Conservation (phyloP, 2,113 vertebrate genomes). For the Otocyon megalotis region DNA sequence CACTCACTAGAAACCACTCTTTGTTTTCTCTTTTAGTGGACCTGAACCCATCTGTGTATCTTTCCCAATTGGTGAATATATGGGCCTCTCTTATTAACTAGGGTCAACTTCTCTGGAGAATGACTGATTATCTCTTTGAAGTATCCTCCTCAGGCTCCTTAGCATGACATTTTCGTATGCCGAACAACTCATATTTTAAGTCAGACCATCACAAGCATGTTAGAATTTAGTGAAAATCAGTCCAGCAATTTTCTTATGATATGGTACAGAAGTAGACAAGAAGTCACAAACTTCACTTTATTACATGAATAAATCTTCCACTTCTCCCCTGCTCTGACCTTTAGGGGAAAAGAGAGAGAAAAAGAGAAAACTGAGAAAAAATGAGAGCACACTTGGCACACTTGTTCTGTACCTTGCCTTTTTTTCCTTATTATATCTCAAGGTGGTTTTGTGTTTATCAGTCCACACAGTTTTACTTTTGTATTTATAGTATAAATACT, state of each 20-base stretch:
- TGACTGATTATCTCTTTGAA: neutral
- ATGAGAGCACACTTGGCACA: neutral
- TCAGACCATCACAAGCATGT: neutral
- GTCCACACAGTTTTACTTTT: neutral
- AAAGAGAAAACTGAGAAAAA: neutral
- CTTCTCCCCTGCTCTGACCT: neutral
- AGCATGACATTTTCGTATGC: neutral
- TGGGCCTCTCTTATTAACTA: neutral
- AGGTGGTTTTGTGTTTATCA: neutral
- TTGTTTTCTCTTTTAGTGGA: neutral
- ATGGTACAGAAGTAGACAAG: neutral
- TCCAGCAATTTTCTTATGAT: neutral
- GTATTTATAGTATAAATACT: neutral
- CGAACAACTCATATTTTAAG: neutral
- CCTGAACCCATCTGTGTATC: neutral
- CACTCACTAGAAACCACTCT: neutral
- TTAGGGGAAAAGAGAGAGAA: neutral
- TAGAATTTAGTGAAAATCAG: neutral
- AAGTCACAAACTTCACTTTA: neutral
- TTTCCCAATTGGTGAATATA: neutral
- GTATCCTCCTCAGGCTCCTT: neutral
- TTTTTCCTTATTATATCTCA: neutral
- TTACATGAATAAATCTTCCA: neutral
- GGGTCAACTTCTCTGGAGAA: neutral
- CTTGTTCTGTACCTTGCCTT: neutral